Evolutionary conservation across 1,140 invertebrate genomes (phyloP).

Genomic region (Penaeus japonicus): DNA sequence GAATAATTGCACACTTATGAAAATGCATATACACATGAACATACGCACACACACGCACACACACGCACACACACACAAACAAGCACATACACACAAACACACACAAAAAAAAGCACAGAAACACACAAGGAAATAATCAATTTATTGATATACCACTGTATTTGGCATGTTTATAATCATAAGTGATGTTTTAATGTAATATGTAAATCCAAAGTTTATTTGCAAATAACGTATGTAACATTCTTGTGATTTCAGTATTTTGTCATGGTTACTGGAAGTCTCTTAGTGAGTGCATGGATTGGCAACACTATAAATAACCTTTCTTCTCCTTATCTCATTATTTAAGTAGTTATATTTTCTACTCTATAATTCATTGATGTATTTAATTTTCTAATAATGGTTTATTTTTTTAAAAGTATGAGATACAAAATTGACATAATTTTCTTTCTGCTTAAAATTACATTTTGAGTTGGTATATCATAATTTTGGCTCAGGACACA

Average conservation of each 20-base stretch:
- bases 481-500: too few relatives aligned
- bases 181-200: too few relatives aligned
- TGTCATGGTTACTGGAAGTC: constrained; percentile 71
- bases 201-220: too few relatives aligned
- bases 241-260: constrained; percentile 76
- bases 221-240: too few relatives aligned
- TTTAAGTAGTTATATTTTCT: constrained; percentile 64
- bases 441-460: too few relatives aligned
- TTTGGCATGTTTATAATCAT: too few relatives aligned
- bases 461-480: too few relatives aligned
- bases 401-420: background rate
- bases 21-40: background rate
- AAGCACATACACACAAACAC: too few relatives aligned
- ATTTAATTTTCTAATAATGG: background rate
- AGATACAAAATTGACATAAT: too few relatives aligned
- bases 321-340: constrained; percentile 79
- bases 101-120: too few relatives aligned
- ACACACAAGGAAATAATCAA: too few relatives aligned
- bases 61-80: background rate
- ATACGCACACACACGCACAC: background rate
- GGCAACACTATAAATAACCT: constrained; percentile 81
- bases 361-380: background rate
- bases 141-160: background rate
- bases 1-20: too few relatives aligned
- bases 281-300: constrained; percentile 79